Base-by-base conservation (phyloP, 2,888 invertebrate genomes). In the Pilophorus perplexus region DNA sequence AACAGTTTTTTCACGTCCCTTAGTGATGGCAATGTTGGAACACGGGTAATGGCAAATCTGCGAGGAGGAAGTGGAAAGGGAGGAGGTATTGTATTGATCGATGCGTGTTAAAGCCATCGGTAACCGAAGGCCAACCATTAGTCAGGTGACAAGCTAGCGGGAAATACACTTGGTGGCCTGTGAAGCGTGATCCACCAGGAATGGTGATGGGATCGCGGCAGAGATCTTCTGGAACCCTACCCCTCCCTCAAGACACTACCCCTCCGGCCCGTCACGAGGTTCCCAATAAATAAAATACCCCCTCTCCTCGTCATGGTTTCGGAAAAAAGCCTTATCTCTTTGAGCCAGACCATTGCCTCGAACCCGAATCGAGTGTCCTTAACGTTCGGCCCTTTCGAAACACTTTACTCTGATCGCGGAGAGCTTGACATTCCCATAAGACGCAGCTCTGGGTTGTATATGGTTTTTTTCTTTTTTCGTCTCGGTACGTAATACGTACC, bases 121-220 rank as follows among this genome's bases (percentile, higher is more conserved):
- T 46, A 46, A 46, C 60, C 46, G 60, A 44, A 12, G 46, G 60
- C 60, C 44, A 28, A 42, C 54, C 64, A 65, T 65, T 65, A 54
- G 52, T 65, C 64, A 65, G 64, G 37, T 25, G 64, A 65, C 64
- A 54, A 54, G 54, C 52, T 65, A 42, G 64, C 44, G 64, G 40
- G 42, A 65, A 65, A 65, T 54, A 65, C 64, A 65, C 40, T 65
- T 54, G 54, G 64, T 42, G 52, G 50, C 64, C 52, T 40, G 23
- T 64, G 50, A 40, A 64, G 50, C 62, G 62, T 62, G 64, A 25
- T 40, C 40, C 18, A 42, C 25, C 25, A 59, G 59, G 38, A 23
- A 27, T 42, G 59, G 25, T 38, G 59, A 42, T 59, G 42, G 59
- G 42, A 59, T 42, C 59, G 25, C 38, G 42, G 23, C 23, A 25